These are phyloP conservation scores for Noctua janthina DNA, from an alignment of 2,888 invertebrate species.

Conservation along the genomic window DNA sequence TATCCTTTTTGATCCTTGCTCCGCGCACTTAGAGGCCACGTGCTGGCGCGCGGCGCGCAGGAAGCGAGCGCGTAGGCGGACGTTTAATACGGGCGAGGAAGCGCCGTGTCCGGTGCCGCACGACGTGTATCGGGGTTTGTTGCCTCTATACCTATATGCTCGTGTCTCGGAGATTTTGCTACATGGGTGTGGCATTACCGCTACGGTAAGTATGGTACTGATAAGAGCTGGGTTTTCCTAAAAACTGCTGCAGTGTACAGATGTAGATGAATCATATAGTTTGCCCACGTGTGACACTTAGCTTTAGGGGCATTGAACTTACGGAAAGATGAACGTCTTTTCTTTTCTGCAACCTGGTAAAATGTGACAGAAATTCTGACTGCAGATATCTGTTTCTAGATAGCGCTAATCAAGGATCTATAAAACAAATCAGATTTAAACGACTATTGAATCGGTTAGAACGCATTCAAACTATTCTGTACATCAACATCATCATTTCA, in stretches of 20 bases:
- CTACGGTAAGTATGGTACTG: conserved; percentile 11
- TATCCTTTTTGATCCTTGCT: conserved; percentile 27
- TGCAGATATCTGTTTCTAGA: neutral
- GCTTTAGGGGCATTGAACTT: conserved; percentile 36
- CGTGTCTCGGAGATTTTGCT: conserved; percentile 34
- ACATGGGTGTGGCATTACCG: conserved; percentile 46
- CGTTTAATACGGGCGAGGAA: conserved; percentile 71
- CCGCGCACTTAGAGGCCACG: conserved; percentile 60
- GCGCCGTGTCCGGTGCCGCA: conserved; percentile 66
- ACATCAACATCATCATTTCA: too few species aligned
- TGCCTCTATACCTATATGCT: conserved; percentile 50
- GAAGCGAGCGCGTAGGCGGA: conserved; percentile 69
- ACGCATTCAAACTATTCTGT: conserved; percentile 15
- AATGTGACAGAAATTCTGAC: neutral
- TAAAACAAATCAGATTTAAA: neutral
- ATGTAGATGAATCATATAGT: conserved; percentile 38
- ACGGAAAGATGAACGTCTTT: conserved; percentile 12
- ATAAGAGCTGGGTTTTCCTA: conserved; percentile 38
- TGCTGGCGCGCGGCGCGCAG: conserved; percentile 53
- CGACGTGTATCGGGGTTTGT: conserved; percentile 61
- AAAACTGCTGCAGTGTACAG: conserved; percentile 11
- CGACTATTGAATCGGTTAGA: conserved; percentile 3
- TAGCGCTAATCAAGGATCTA: neutral
- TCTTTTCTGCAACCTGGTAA: conserved; percentile 6
- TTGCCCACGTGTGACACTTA: conserved; percentile 26